Base-by-base conservation (phyloP, 2,113 vertebrate genomes). In the Solenodon paradoxus region DNA sequence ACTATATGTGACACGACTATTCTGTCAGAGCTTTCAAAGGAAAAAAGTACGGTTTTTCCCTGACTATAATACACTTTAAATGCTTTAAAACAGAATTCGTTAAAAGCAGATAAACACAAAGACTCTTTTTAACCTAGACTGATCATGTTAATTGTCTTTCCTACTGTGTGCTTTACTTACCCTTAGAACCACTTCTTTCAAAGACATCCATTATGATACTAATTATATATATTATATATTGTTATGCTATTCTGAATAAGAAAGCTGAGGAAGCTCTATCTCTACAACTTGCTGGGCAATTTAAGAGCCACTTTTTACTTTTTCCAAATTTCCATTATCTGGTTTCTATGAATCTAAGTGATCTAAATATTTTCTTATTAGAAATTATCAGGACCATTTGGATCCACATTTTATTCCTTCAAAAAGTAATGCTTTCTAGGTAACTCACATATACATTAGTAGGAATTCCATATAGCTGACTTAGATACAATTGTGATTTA, bases 131-230 rank as follows among this genome's bases (percentile, higher is more conserved):
- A 47, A 74, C 26, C 30, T 17, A 88, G 30, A 90, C 1, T 84
- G 82, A 91, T 80, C 26, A 92, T 47, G 5, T 49, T 91, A 94
- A 88, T 88, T 57, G 74, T 81, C 30, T 96, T 93, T 88, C 66
- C 80, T 94, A 90, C 35, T 88, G 20, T 79, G 51, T 93, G 47
- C 17, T 93, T 95, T 96, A 90, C 15, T 88, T 59, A 95, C 15
- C 19, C 30, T 84, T 45, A 85, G 49, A 93, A 77, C 16, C 55
- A 84, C 26, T 94, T 61, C 28, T 94, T 95, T 90, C 69, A 90
- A 94, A 53, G 78, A 81, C 93, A 83, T 69, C 53, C 24, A 93
- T 95, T 88, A 93, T 57, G 69, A 93, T 80, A 90, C 51, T 94
- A 92, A 96, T 57, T 66, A 95, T n/a, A 94, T 69, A 88, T 51